These are phyloP conservation scores for Oreonectes daqikongensis DNA, from an alignment of 2,797 vertebrate species.

Conservation along the genomic window DNA sequence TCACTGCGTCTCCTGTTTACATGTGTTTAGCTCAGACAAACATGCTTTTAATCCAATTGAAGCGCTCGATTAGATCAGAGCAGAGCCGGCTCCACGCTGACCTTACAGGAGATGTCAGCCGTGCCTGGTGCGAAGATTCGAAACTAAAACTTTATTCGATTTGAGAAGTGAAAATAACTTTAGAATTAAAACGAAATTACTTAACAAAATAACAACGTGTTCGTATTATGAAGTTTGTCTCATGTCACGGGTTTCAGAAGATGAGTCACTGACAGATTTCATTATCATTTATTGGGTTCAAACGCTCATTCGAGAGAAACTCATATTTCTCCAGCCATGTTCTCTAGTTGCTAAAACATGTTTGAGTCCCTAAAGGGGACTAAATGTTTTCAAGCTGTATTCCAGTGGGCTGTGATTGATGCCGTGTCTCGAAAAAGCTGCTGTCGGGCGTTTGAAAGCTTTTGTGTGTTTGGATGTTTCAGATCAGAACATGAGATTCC, in stretches of 20 bases:
- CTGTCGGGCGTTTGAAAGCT: neutral
- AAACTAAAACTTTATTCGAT: neutral
- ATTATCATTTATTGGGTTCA: neutral
- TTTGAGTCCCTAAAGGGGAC: neutral
- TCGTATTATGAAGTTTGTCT: neutral
- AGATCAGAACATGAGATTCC: neutral
- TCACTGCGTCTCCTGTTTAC: conserved; percentile 59
- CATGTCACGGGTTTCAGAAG: neutral
- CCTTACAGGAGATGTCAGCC: neutral
- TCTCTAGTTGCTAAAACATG: neutral
- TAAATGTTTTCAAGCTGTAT: too few relatives aligned
- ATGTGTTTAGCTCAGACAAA: conserved; percentile 52
- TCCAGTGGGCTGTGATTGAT: neutral
- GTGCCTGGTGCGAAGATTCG: neutral
- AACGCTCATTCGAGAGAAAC: neutral
- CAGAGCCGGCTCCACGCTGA: neutral
- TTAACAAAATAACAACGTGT: neutral
- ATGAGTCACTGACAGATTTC: conserved; percentile 5
- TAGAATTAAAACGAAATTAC: neutral
- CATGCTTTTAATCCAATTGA: conserved; percentile 52
- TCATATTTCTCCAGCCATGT: neutral
- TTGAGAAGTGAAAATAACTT: neutral
- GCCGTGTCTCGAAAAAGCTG: neutral
- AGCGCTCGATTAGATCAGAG: conserved; percentile 24
- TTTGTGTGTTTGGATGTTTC: neutral